Percentiles rank a stretch among this genome's conserved stretches.
Evolutionary conservation across 1,140 invertebrate genomes (phyloP).

Genomic region (Nebria ingens): DNA sequence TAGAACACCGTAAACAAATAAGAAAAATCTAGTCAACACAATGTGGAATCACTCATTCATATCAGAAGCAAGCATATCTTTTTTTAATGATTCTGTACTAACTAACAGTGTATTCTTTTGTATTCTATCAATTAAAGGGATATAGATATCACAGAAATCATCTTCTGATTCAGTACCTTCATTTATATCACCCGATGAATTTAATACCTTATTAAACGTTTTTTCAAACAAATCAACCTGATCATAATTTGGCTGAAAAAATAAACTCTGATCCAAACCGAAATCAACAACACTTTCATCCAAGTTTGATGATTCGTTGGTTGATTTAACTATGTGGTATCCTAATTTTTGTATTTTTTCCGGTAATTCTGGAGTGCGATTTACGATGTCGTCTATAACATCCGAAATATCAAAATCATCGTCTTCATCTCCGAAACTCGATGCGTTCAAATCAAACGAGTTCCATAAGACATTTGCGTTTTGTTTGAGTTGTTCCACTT

Average conservation of each 20-base stretch:
- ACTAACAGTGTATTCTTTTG: neutral
- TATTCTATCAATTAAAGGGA: neutral
- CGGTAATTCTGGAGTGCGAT: constrained; percentile 24
- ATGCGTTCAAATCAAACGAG: constrained; percentile 26
- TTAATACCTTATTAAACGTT: constrained; percentile 30
- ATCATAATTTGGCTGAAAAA: constrained; percentile 12
- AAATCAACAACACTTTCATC: neutral
- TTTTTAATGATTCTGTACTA: neutral
- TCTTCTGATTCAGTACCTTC: too few relatives aligned
- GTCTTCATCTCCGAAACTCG: constrained; percentile 36
- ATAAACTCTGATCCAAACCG: neutral
- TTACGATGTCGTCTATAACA: constrained; percentile 46
- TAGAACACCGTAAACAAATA: neutral
- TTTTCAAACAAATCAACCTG: constrained; percentile 28
- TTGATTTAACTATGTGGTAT: constrained; percentile 12
- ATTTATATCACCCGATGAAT: neutral
- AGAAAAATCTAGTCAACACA: neutral
- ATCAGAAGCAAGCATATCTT: neutral
- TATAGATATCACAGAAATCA: too few relatives aligned
- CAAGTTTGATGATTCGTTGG: neutral
- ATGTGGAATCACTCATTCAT: too few relatives aligned
- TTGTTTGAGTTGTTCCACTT: constrained; percentile 20
- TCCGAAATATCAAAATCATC: constrained; percentile 43
- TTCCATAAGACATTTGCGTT: constrained; percentile 23
- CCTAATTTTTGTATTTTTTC: constrained; percentile 14